Evolutionary conservation across 1,140 invertebrate genomes (phyloP).

Genomic region (Pissodes strobi): DNA sequence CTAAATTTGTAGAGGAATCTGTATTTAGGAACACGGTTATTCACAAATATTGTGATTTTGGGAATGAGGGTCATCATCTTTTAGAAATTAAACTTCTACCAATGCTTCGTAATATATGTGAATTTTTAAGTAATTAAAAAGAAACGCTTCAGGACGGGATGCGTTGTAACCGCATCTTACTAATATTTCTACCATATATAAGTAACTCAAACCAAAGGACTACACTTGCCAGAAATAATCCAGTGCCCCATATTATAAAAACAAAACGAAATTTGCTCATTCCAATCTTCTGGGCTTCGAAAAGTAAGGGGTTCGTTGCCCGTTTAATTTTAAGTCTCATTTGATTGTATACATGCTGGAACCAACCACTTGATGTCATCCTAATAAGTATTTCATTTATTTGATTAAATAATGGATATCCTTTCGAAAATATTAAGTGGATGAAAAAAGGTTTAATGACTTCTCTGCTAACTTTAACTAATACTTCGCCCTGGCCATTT

Average conservation of each 20-base stretch:
- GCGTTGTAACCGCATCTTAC: no score
- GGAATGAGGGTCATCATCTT: no score
- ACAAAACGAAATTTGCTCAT: conserved; percentile 17
- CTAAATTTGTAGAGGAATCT: no score
- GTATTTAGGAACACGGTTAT: no score
- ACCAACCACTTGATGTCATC: conserved; percentile 8
- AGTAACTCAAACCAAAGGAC: background rate
- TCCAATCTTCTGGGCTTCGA: conserved; percentile 15
- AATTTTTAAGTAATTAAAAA: no score
- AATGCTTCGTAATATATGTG: no score
- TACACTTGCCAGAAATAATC: background rate
- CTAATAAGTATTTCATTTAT: conserved; percentile 11
- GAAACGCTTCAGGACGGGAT: no score
- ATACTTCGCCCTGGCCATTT: conserved; percentile 6
- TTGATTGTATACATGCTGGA: conserved; percentile 7
- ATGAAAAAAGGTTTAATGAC: conserved; percentile 4
- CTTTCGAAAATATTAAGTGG: conserved; percentile 2
- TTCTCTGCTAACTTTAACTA: conserved; percentile 5
- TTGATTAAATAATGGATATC: conserved; percentile 13
- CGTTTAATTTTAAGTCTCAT: conserved; percentile 16
- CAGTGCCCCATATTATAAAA: conserved; percentile 11
- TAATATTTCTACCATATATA: no score
- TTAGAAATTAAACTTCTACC: no score
- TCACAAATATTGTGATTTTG: no score
- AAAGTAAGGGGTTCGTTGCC: conserved; percentile 1